Evolutionary conservation across 2,113 vertebrate genomes (phyloP), one percentile per base, ranked within the genome.

Genomic region (Psettodes erumei): DNA sequence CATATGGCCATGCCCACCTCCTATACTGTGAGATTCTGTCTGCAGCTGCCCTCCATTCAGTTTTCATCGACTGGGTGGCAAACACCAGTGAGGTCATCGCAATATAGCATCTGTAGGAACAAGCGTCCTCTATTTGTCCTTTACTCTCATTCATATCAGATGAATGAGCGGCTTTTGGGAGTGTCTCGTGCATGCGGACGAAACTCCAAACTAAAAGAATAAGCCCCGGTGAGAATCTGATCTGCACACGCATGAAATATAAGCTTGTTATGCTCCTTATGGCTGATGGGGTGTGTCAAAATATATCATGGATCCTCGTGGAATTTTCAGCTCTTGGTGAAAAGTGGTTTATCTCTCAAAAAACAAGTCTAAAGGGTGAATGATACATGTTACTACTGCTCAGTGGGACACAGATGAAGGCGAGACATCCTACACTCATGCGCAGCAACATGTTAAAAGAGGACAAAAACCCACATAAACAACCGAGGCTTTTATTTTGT

Each of bases 401-500:
- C 58, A 65, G 67, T 47, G 69, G 71, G 60, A 71, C 45, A 68
- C 48, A 77, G 37, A 67, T 48, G 50, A 70, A 73, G 53, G 66
- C 64, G 68, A 73, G 73, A 73, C 81, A 67, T 90, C 82, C 79
- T 79, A 19, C 69, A 51, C 43, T 85, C 48, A 35, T 81, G 79
- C 65, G 71, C 62, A 23, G 79, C 43, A 43, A 72, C 56, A 40
- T 16, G 25, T 54, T 38, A 84, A 61, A 81, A 75, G 77, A 75
- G 67, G 65, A 73, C n/a, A 47, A 83, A 66, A 89, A 90, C 71
- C 75, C 87, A 89, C 79, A 83, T 71, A 84, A 88, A 84, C 81
- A 87, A 70, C 42, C n/a, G 0, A 59, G 77, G 71, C 64, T 88
- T 89, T 89, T 75, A 84, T 89, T 93, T 90, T 90, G 83, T 92